Conservation (phyloP, 2,797 vertebrate genomes). For the Malacoraja senta region DNA sequence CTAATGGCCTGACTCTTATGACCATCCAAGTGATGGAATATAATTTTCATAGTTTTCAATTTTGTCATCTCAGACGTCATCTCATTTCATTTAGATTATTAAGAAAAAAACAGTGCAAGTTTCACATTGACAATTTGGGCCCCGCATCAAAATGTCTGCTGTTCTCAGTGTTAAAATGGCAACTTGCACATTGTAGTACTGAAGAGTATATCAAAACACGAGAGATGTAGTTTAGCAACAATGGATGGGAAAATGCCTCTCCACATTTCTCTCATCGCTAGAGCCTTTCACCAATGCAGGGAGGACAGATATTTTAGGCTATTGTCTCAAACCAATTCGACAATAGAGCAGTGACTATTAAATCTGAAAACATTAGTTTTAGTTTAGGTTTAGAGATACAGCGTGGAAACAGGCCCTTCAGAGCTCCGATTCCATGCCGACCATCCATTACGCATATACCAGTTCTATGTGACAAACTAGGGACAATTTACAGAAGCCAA, state of each 20-base stretch:
- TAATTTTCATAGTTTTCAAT: background rate
- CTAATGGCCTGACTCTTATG: no score
- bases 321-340: background rate
- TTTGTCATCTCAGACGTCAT: background rate
- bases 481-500: no score
- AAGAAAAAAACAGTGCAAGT: background rate
- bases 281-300: background rate
- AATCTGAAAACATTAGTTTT: background rate
- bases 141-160: background rate
- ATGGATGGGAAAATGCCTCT: background rate
- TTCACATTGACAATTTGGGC: background rate
- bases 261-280: background rate
- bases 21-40: no score
- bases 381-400: no score
- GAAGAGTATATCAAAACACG: no score
- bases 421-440: no score
- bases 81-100: background rate
- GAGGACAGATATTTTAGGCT: no score
- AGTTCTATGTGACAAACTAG: no score
- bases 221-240: no score
- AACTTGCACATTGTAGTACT: no score
- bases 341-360: background rate
- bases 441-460: no score
- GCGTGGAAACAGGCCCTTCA: no score
- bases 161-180: background rate